These are phyloP conservation scores for Lytechinus pictus DNA, from an alignment of 35 echinoderm and acorn worm genomes.

Conservation along the genomic window DNA sequence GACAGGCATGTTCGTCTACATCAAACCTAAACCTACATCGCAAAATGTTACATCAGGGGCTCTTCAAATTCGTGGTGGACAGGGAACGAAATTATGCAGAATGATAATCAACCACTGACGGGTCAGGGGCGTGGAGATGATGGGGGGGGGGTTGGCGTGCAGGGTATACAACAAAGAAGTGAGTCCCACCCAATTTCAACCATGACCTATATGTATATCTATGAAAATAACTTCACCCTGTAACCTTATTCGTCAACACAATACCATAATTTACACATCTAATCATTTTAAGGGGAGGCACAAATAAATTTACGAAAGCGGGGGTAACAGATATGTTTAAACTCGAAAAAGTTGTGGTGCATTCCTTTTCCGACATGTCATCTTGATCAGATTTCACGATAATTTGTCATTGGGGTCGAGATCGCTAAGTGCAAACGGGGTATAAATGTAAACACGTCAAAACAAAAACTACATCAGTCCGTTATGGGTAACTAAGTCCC, in stretches of 20 bases:
- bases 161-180: background rate
- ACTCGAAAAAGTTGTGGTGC: background rate
- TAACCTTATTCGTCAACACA: background rate
- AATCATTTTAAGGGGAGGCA: background rate
- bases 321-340: background rate
- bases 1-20: too few relatives aligned
- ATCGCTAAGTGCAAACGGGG: background rate
- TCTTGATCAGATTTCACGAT: background rate
- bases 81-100: background rate
- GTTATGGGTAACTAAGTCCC: background rate
- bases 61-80: too few relatives aligned
- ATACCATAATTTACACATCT: background rate
- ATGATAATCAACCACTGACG: background rate
- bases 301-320: background rate
- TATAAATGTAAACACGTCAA: constrained; percentile 6
- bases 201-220: background rate
- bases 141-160: background rate
- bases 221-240: background rate
- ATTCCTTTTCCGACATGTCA: background rate
- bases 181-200: background rate
- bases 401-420: background rate
- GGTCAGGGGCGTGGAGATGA: too few relatives aligned
- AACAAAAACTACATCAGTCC: background rate
- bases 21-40: too few relatives aligned
- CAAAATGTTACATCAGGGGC: too few relatives aligned